Evolutionary conservation across 1,140 invertebrate species (phyloP).

Genomic region (Drosophila miranda): DNA sequence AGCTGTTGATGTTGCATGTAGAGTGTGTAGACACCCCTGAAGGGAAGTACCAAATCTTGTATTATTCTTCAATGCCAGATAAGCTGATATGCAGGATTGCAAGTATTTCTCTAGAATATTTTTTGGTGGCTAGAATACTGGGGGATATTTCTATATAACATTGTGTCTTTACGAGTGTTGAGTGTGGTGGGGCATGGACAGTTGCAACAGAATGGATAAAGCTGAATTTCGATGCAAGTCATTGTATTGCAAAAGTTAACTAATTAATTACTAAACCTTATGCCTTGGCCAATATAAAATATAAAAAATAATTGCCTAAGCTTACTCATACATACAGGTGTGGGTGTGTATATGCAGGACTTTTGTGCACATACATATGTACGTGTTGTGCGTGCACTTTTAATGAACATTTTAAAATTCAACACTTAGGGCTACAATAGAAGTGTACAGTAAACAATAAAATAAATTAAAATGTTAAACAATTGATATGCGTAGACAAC

Average conservation of each 20-base stretch:
- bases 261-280: conserved; percentile 41
- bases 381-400: conserved; percentile 38
- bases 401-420: conserved; percentile 61
- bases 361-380: conserved; percentile 32
- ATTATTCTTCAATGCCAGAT: conserved; percentile 22
- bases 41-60: too few relatives aligned
- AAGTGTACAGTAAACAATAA: conserved; percentile 38
- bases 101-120: conserved; percentile 27
- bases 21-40: too few relatives aligned
- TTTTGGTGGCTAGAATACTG: conserved; percentile 29
- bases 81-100: conserved; percentile 32
- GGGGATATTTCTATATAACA: conserved; percentile 21
- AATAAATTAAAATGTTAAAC: conserved; percentile 66
- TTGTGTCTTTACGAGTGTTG: conserved; percentile 4
- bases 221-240: conserved; percentile 50
- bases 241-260: conserved; percentile 25
- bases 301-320: conserved; percentile 63
- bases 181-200: not conserved
- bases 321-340: conserved; percentile 36
- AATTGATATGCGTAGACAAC: conserved; percentile 54
- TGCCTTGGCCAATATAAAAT: conserved; percentile 65
- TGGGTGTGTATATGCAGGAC: conserved; percentile 1
- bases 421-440: conserved; percentile 72
- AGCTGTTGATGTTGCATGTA: too few relatives aligned
- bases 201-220: conserved; percentile 37